phyloP scores from a whole-genome alignment of 2,113 vertebrate species.

The Mesitornis unicolor region DNA sequence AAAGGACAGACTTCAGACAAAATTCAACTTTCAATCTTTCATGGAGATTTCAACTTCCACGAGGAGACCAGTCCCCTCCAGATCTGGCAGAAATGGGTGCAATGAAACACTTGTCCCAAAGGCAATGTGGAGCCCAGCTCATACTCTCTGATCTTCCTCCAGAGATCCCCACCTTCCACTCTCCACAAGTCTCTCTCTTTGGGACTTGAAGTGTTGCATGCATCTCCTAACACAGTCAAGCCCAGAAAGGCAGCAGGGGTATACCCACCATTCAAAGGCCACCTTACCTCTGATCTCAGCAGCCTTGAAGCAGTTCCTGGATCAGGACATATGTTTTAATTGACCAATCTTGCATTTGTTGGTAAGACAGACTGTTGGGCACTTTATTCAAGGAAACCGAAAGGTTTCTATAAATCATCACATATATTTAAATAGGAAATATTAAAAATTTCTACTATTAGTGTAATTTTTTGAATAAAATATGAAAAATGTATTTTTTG shows the following conservation, averaged over 20 bases:
- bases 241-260: neutral
- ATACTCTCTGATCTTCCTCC: no score
- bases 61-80: neutral
- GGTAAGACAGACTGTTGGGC: neutral
- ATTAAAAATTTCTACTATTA: neutral
- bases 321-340: neutral
- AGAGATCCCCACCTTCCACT: neutral
- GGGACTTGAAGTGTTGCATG: neutral
- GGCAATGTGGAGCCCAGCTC: neutral
- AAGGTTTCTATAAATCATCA: neutral
- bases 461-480: neutral
- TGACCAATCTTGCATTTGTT: neutral
- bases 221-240: rapidly evolving
- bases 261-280: neutral
- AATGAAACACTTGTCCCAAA: neutral
- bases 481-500: neutral
- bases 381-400: neutral
- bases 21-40: no score
- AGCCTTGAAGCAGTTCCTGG: neutral
- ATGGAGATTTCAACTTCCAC: no score
- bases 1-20: neutral
- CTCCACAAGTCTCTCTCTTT: neutral
- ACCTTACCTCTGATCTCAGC: neutral
- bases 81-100: neutral
- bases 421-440: neutral